These are phyloP conservation scores for Hepsetus odoe DNA, from an alignment of 2,113 vertebrate species.

Conservation along the genomic window DNA sequence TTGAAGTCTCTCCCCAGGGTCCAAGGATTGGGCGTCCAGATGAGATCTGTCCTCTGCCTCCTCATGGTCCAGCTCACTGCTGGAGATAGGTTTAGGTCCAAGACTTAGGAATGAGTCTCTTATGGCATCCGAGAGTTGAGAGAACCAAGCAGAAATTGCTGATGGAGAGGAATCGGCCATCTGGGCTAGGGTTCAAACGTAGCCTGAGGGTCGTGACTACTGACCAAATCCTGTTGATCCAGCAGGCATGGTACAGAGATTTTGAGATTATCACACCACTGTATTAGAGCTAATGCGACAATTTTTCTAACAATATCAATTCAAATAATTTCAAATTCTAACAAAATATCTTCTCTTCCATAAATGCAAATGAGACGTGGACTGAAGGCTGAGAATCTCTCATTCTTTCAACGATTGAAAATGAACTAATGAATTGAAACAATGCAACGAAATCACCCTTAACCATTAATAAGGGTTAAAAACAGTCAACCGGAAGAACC, in stretches of 20 bases:
- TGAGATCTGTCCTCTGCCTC: conserved; percentile 1
- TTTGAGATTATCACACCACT: too few relatives aligned
- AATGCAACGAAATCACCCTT: neutral
- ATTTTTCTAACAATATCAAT: too few relatives aligned
- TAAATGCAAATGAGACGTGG: too few relatives aligned
- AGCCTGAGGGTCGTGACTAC: too few relatives aligned
- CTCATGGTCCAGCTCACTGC: neutral
- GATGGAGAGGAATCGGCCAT: conserved; percentile 38
- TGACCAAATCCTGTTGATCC: too few relatives aligned
- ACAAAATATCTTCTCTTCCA: neutral
- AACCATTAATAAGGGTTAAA: neutral
- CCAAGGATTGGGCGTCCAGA: conserved; percentile 24
- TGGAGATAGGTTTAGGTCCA: conserved; percentile 50
- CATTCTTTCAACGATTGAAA: too few relatives aligned
- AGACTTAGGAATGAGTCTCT: conserved; percentile 69
- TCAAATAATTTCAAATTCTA: neutral
- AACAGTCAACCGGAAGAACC: neutral
- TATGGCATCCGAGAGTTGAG: conserved; percentile 77
- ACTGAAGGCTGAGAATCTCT: too few relatives aligned
- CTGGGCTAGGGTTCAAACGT: too few relatives aligned
- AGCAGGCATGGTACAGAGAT: too few relatives aligned
- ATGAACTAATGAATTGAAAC: too few relatives aligned
- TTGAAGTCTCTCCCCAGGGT: conserved; percentile 36
- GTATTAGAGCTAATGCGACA: too few relatives aligned
- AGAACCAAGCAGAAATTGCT: conserved; percentile 80